Evolutionary conservation across 2,797 vertebrate genomes (phyloP), one percentile per base, ranked within the genome.

Genomic region (Xenops minutus): DNA sequence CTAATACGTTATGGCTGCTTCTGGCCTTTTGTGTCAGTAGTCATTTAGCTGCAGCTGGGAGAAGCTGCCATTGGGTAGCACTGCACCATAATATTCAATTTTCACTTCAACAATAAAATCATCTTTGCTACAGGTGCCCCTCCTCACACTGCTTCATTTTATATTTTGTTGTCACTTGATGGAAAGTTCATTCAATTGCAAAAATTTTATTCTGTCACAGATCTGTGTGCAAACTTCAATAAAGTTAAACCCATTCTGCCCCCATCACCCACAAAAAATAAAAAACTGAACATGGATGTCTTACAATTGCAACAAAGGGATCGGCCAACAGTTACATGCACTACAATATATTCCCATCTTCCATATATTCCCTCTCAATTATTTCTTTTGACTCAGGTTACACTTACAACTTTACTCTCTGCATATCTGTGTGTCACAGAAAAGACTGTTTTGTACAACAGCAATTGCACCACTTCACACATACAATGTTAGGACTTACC

Each of bases 401-500:
- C 26, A 13, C 14, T 54, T 61, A 80, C 43, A 66, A 56, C 21
- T 24, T 79, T 66, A 67, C 21, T 52, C 10, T 55, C 62, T 87
- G 74, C 54, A 23, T 56, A 11, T 18, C 41, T 30, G 10, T 3
- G 7, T 32, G 14, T 61, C 62, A 72, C 6, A 76, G 46, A 69
- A 92, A 66, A 66, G 12, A 19, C 16, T 52, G 12, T 26, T 76
- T 48, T 51, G n/a, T 54, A 66, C 43, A 88, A 69, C 5, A 48
- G 16, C 10, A 67, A 37, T 27, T 30, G 32, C 8, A 76, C 2
- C 16, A 23, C 21, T 87, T 81, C 34, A 80, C 41, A 52, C 36
- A 54, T 20, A 62, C 0, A 76, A 56, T 3, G 2, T 29, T 71
- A 94, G 52, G 27, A 96, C 99, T 98, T 98, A 99, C 99, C 98